These are phyloP conservation scores for Gobio gobio DNA, from an alignment of 2,113 vertebrate genomes.

Conservation along the genomic window DNA sequence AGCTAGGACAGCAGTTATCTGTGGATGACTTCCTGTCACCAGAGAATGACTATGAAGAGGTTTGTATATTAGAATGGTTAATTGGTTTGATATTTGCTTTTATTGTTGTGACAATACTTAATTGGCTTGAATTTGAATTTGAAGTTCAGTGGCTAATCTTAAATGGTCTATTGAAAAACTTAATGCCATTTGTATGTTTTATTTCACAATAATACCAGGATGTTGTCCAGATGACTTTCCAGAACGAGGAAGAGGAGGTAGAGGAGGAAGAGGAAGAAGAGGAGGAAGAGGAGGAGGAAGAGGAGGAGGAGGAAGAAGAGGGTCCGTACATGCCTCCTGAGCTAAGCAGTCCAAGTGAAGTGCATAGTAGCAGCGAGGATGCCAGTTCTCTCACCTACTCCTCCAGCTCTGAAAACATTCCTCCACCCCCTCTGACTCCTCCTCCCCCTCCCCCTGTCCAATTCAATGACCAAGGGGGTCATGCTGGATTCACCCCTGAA, in stretches of 20 bases:
- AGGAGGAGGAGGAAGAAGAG: slow-evolving; percentile 76
- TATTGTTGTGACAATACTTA: neutral
- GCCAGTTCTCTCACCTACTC: slow-evolving; percentile 96
- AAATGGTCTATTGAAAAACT: neutral
- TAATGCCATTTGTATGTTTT: neutral
- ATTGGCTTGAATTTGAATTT: neutral
- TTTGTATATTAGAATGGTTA: slow-evolving; percentile 56
- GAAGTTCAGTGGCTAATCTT: neutral
- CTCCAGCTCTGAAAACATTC: slow-evolving; percentile 90
- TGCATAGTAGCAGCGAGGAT: slow-evolving; percentile 85
- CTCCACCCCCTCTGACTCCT: slow-evolving; percentile 86
- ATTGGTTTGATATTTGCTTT: neutral
- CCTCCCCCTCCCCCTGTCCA: slow-evolving; percentile 85
- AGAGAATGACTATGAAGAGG: slow-evolving; percentile 96
- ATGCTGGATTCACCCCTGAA: slow-evolving; percentile 67
- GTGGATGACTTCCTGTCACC: slow-evolving; percentile 93
- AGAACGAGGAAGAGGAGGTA: slow-evolving; percentile 77
- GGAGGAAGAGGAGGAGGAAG: slow-evolving; percentile 69
- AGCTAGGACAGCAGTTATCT: slow-evolving; percentile 86
- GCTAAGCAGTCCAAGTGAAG: slow-evolving; percentile 90
- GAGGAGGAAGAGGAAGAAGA: slow-evolving; percentile 50
- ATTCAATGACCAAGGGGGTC: slow-evolving; percentile 75
- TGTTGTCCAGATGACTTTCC: slow-evolving; percentile 90
- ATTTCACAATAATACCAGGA: slow-evolving; percentile 64
- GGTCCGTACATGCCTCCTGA: slow-evolving; percentile 86